A percentile compares a stretch with the other conserved stretches of the same genome.
These are phyloP conservation scores for Drosophila insularis DNA, from an alignment of 1,140 invertebrate species.

Conservation along the genomic window DNA sequence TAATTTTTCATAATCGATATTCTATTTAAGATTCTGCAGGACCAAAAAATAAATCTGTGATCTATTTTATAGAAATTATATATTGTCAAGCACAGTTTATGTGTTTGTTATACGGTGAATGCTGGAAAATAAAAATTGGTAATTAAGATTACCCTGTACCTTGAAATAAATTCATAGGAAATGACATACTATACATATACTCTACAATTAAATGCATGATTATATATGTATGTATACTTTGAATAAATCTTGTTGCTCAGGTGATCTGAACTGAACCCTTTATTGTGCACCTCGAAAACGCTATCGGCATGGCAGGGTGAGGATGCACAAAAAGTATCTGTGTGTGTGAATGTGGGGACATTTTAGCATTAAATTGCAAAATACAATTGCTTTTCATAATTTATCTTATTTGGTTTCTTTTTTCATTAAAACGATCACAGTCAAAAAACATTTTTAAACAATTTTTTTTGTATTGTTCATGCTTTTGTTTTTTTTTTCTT, in stretches of 20 bases:
- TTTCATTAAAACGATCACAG: constrained; percentile 78
- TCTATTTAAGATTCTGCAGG: constrained; percentile 8
- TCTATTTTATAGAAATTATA: constrained; percentile 59
- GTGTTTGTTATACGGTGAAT: constrained; percentile 21
- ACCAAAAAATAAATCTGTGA: not conserved
- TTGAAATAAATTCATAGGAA: not conserved
- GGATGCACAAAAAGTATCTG: too few species aligned
- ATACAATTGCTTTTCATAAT: constrained; percentile 62
- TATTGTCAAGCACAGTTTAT: constrained; percentile 72
- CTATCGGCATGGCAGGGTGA: not conserved
- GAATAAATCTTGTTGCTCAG: not conserved
- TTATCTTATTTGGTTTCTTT: constrained; percentile 42
- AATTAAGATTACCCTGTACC: not conserved
- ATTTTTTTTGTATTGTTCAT: constrained; percentile 35
- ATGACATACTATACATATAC: not conserved
- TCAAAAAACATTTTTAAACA: constrained; percentile 72
- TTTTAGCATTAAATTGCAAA: constrained; percentile 44
- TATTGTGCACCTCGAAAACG: not conserved
- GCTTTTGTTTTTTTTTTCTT: constrained; percentile 17
- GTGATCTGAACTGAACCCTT: not conserved
- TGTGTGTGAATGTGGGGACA: constrained; percentile 30
- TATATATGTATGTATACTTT: not conserved
- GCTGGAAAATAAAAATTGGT: constrained; percentile 17
- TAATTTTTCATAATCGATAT: not conserved
- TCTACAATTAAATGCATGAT: not conserved